phyloP scores from a whole-genome alignment of 1,140 invertebrate species.

The Phenacoccus solenopsis region DNA sequence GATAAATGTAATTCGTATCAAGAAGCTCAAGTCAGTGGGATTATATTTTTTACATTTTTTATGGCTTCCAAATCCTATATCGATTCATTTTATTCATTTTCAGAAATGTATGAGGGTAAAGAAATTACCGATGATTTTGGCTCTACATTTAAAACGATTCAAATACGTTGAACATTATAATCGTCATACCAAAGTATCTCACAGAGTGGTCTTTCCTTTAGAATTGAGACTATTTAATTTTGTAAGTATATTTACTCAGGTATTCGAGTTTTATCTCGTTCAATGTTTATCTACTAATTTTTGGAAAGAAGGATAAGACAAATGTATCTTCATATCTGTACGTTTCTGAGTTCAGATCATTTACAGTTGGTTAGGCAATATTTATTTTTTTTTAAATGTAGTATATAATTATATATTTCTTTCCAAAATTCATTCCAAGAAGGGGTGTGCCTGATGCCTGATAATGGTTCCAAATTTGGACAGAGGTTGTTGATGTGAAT shows the following conservation, averaged over 20 bases:
- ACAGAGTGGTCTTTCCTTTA: constrained; percentile 95
- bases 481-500: too few relatives aligned
- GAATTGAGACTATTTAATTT: constrained; percentile 97
- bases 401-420: too few relatives aligned
- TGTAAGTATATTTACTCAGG: constrained; percentile 40
- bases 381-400: too few relatives aligned
- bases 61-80: not conserved
- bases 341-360: too few relatives aligned
- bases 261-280: not conserved
- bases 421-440: too few relatives aligned
- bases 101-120: constrained; percentile 96
- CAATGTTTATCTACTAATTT: not conserved
- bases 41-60: not conserved
- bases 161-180: constrained; percentile 99
- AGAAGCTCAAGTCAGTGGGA: constrained; percentile 69
- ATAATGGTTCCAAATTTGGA: too few relatives aligned
- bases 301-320: not conserved
- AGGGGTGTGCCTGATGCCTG: too few relatives aligned
- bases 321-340: too few relatives aligned
- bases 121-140: constrained; percentile 93
- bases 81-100: constrained; percentile 28
- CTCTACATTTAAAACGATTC: constrained; percentile 94
- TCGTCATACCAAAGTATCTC: constrained; percentile 96
- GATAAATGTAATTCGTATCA: constrained; percentile 99
- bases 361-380: too few relatives aligned